Conservation (phyloP, 2,113 vertebrate species). For the Ochotona curzoniae region DNA sequence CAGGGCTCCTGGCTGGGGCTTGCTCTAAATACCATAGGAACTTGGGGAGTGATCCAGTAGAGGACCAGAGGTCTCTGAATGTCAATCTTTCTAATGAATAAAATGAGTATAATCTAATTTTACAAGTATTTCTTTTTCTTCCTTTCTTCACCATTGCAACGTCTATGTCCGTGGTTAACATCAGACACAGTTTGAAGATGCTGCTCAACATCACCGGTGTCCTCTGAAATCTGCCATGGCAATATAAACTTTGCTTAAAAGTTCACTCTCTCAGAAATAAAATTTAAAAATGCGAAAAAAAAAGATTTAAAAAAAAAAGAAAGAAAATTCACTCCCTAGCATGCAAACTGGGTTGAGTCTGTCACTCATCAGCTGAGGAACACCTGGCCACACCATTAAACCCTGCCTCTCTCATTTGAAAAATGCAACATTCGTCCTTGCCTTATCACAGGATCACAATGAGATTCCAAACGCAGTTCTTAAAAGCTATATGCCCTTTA, state of each 20-base stretch:
- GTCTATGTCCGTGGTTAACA: background rate
- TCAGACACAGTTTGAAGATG: background rate
- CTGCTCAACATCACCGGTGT: background rate
- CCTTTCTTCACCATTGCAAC: background rate
- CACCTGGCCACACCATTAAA: background rate
- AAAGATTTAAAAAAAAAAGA: too few species aligned
- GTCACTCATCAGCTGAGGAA: background rate
- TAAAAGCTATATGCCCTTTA: background rate
- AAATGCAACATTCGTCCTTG: constrained; percentile 14
- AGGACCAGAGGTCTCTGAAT: background rate
- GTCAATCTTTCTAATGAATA: too few species aligned
- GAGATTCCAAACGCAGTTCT: constrained; percentile 19
- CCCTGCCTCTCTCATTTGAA: background rate
- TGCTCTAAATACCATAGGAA: too few species aligned
- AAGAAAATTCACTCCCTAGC: too few species aligned
- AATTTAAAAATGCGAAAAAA: too few species aligned
- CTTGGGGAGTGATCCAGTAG: too few species aligned
- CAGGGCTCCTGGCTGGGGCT: too few species aligned
- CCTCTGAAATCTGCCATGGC: background rate
- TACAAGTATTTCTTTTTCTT: constrained; percentile 7
- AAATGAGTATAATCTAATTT: background rate
- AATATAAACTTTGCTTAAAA: background rate
- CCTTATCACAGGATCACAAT: background rate
- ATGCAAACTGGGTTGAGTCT: background rate
- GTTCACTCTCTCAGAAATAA: background rate